A percentile compares a stretch with the other conserved stretches of the same genome.
phyloP scores from a whole-genome alignment of 1,140 invertebrate species.

The Leptonema lineaticorne region DNA sequence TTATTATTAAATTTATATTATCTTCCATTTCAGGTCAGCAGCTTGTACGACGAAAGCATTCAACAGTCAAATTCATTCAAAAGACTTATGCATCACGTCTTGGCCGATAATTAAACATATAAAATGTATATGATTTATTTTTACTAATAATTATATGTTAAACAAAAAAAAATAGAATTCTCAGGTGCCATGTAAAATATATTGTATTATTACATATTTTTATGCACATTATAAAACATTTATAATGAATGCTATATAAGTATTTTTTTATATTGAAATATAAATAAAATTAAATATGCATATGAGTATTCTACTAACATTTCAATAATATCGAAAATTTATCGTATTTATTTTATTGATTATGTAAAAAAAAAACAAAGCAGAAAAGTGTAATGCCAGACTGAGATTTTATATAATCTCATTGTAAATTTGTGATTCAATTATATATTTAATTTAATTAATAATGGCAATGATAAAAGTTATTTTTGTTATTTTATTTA shows the following conservation, averaged over 20 bases:
- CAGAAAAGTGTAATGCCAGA: too few species aligned
- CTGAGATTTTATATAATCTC: too few species aligned
- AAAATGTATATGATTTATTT: not conserved
- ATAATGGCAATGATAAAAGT: constrained; percentile 16
- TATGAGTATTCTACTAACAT: too few species aligned
- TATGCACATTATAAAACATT: too few species aligned
- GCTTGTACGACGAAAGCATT: constrained; percentile 71
- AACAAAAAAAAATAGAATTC: not conserved
- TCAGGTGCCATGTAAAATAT: constrained; percentile 6
- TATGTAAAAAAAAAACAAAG: too few species aligned
- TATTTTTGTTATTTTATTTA: constrained; percentile 36
- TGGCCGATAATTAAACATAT: constrained; percentile 58
- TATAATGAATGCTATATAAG: not conserved
- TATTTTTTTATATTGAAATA: too few species aligned
- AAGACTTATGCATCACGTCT: constrained; percentile 86
- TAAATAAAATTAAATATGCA: too few species aligned
- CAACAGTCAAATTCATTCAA: constrained; percentile 90
- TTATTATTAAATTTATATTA: not conserved
- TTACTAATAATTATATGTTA: not conserved
- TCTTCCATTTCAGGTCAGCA: constrained; percentile 58
- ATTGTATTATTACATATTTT: not conserved
- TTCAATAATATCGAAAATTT: too few species aligned
- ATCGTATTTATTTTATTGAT: too few species aligned
- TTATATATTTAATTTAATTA: constrained; percentile 23
- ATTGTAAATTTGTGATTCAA: not conserved